Percentiles rank a stretch among this genome's conserved stretches.
Evolutionary conservation across 2,797 vertebrate genomes (phyloP).

Genomic region (Leontocebus nigricollis): DNA sequence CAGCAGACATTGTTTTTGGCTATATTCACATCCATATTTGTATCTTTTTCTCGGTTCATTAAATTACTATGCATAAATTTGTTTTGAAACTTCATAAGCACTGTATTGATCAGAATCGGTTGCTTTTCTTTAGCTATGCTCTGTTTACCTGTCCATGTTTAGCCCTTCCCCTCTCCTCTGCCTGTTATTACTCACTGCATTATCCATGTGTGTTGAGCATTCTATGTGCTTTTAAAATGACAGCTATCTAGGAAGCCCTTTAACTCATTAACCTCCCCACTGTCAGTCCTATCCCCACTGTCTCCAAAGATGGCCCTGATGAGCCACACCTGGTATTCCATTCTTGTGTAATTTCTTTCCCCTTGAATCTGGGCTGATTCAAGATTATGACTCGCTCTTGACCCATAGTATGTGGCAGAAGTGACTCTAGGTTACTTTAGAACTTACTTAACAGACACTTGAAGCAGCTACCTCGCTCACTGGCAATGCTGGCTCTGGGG

Average conservation of each 20-base stretch:
- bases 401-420: not conserved
- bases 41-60: not conserved
- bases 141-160: not conserved
- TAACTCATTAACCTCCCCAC: not conserved
- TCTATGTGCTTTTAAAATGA: not conserved
- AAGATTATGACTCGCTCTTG: not conserved
- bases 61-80: not conserved
- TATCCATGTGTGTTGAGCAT: not conserved
- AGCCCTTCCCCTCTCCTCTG: not conserved
- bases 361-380: not conserved
- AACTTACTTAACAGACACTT: not conserved
- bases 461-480: not conserved
- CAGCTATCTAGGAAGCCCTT: not conserved
- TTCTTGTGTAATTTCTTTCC: not conserved
- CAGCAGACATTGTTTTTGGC: not conserved
- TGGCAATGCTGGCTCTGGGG: not conserved
- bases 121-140: not conserved
- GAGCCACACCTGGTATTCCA: not conserved
- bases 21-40: not conserved
- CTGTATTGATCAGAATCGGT: not conserved
- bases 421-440: not conserved
- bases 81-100: not conserved
- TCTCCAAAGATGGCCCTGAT: not conserved
- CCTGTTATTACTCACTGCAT: not conserved
- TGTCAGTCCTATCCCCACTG: not conserved